Percentiles rank a stretch among this genome's conserved stretches.
These are phyloP conservation scores for Actinernus sp. DNA, from an alignment of 92 coral and sea anemone genomes.

Conservation along the genomic window DNA sequence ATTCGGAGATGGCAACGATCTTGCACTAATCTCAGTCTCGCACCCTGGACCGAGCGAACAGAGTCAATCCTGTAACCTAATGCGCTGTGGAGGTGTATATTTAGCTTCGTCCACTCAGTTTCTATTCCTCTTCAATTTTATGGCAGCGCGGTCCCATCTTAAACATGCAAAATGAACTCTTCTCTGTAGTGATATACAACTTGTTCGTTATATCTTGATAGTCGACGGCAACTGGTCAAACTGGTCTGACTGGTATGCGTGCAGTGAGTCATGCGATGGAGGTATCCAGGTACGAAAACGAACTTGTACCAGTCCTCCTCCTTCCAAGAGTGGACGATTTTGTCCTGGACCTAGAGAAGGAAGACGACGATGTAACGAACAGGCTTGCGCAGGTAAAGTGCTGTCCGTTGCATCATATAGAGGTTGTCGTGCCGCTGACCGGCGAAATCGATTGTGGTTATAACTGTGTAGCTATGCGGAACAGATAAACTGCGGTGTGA, in stretches of 20 bases:
- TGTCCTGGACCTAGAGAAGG: slow-evolving; percentile 21
- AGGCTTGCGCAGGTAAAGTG: slow-evolving; percentile 46
- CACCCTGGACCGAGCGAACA: slow-evolving; percentile 20
- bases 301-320: slow-evolving; percentile 25
- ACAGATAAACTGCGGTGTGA: no score
- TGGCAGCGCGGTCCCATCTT: neutral
- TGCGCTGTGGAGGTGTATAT: slow-evolving; percentile 40
- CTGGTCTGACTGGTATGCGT: slow-evolving; percentile 33
- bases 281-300: slow-evolving; percentile 33
- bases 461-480: no score
- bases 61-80: slow-evolving; percentile 23
- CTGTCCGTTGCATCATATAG: no score
- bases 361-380: slow-evolving; percentile 27
- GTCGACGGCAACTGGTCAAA: slow-evolving; percentile 37
- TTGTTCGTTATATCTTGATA: neutral
- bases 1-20: slow-evolving; percentile 19
- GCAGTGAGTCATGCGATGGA: slow-evolving; percentile 27
- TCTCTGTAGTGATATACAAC: no score
- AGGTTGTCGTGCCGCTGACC: no score
- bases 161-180: no score
- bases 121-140: neutral
- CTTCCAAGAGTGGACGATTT: slow-evolving; percentile 26
- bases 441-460: no score
- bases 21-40: slow-evolving; percentile 23
- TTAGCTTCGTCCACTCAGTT: no score